Conservation (phyloP, 2,113 vertebrate genomes). For the Trogon surrucura region DNA sequence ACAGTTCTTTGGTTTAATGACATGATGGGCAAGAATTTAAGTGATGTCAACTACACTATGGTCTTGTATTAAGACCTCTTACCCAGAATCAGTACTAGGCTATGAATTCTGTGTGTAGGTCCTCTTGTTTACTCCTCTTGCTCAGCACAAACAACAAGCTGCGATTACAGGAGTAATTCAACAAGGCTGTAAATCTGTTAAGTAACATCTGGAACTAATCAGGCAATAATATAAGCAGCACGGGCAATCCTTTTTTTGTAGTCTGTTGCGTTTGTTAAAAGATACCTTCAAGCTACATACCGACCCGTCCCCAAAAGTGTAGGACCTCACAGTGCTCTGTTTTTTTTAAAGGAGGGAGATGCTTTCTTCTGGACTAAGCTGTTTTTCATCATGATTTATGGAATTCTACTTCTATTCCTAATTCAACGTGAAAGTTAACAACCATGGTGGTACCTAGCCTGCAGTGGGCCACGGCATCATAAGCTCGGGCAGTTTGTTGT, state of each 20-base stretch:
- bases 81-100: not conserved
- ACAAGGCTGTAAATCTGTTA: not conserved
- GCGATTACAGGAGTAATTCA: not conserved
- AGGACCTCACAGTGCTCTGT: not conserved
- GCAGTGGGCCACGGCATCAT: not conserved
- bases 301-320: not conserved
- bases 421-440: not conserved
- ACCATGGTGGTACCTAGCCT: not conserved
- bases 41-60: not conserved
- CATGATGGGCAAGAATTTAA: not conserved
- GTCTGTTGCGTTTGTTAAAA: not conserved
- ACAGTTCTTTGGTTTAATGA: not conserved
- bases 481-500: not conserved
- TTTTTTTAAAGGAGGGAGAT: not conserved
- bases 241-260: not conserved
- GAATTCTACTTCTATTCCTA: not conserved
- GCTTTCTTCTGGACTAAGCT: not conserved
- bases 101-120: not conserved
- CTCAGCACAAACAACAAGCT: not conserved
- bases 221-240: not conserved
- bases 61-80: not conserved
- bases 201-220: constrained; percentile 10
- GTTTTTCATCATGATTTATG: not conserved
- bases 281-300: not conserved
- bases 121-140: not conserved